Base-by-base conservation (phyloP, 2,888 invertebrate genomes). In the Tortricodes alternella region DNA sequence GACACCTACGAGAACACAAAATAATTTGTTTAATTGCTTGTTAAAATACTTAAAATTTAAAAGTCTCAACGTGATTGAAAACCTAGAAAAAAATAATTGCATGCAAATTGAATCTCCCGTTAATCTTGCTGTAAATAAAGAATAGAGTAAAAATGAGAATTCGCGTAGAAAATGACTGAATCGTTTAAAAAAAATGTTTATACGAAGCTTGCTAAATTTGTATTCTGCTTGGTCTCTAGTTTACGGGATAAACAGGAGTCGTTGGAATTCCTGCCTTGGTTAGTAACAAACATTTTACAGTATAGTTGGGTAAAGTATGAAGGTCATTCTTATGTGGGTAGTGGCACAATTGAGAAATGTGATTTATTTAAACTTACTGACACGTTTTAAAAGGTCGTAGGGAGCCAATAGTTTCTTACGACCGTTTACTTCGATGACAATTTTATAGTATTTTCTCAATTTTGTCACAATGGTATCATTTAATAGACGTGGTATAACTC, bases 231-330 rank as follows among this genome's bases (percentile, higher is more conserved):
- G 89, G 87, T 91, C 91, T 86, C 91, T 93, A 95, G 94, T 94
- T 94, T 93, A 92, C 93, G 94, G 94, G 94, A 94, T 93, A 95
- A 95, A 92, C 93, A 92, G 91, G 94, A 94, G 85, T 92, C 92
- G 84, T 92, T 94, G 93, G 94, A 94, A 89, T 94, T 93, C 92
- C 93, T 94, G 87, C 94, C 94, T 93, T 95, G 95, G 95, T 95
- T 94, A 94, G 94, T 94, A 94, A 92, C 78, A 76, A 80, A 82
- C 74, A 79, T 80, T 76, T 78, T 80, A 77, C 66, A 66, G 76
- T 85, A n/a, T n/a, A 80, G 80, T 66, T 73, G 65, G 73, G 67
- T 70, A 62, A 65, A 62, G 63, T 66, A 48, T 51, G 23, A 15
- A 18, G 24, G 44, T 48, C 35, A 24, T 7, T 52, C 56, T 41